These are phyloP conservation scores for Spisula subtruncata DNA, from an alignment of 2,888 invertebrate genomes.

Conservation along the genomic window DNA sequence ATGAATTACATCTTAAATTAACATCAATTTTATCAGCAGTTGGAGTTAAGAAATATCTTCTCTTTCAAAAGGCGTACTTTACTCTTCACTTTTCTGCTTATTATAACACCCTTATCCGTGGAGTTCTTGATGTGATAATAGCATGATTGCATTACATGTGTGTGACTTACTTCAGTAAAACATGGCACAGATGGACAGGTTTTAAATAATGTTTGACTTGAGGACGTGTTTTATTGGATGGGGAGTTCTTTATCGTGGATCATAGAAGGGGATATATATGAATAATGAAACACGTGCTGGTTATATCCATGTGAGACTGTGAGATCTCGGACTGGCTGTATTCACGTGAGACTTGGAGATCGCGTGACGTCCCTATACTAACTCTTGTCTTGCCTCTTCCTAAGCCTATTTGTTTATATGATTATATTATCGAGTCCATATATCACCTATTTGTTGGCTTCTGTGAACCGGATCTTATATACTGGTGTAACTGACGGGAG, in stretches of 20 bases:
- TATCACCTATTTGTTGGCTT: slow-evolving; percentile 28
- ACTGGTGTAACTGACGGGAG: neutral
- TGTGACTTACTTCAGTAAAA: neutral
- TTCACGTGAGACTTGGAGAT: slow-evolving; percentile 1
- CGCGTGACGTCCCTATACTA: slow-evolving; percentile 21
- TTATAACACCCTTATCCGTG: neutral
- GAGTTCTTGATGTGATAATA: neutral
- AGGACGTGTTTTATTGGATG: neutral
- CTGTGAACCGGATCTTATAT: neutral
- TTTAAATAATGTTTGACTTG: neutral
- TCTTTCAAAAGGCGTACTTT: neutral
- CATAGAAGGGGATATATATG: slow-evolving; percentile 2
- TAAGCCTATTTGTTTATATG: slow-evolving; percentile 45
- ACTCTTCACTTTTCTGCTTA: neutral
- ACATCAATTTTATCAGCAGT: neutral
- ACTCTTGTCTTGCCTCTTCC: too few species aligned
- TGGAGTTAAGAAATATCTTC: neutral
- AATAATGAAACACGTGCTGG: slow-evolving; percentile 21
- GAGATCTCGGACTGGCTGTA: neutral
- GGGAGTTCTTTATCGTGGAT: neutral
- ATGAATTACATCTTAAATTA: neutral
- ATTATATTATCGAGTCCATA: slow-evolving; percentile 44
- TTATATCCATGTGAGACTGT: neutral
- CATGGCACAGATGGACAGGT: neutral
- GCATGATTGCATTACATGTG: neutral